Percentiles rank a stretch among this genome's conserved stretches.
phyloP scores from a whole-genome alignment of 2,888 invertebrate species.

The Calameuta idolon region DNA sequence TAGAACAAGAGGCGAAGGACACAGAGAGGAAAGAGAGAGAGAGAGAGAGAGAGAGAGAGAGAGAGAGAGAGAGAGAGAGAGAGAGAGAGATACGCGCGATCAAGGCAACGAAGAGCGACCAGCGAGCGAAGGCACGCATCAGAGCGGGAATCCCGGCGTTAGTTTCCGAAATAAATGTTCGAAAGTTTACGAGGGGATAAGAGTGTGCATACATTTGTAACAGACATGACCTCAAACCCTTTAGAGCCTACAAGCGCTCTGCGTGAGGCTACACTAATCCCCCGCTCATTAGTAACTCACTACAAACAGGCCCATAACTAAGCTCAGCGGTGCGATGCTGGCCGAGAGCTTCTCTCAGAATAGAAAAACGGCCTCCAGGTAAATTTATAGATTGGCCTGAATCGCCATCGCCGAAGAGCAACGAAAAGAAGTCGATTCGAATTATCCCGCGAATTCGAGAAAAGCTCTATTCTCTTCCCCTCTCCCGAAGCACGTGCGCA shows the following conservation, averaged over 20 bases:
- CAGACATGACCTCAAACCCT: slow-evolving; percentile 2
- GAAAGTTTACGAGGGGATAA: slow-evolving; percentile 11
- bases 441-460: too few relatives aligned
- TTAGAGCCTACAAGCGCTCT: slow-evolving; percentile 1
- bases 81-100: background rate
- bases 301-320: slow-evolving; percentile 47
- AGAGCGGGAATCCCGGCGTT: too few relatives aligned
- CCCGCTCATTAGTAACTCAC: slow-evolving; percentile 54
- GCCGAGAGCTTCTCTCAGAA: slow-evolving; percentile 17
- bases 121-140: too few relatives aligned
- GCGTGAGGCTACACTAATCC: slow-evolving; percentile 45
- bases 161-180: slow-evolving; percentile 9
- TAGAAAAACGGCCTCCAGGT: slow-evolving; percentile 14
- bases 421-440: too few relatives aligned
- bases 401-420: too few relatives aligned
- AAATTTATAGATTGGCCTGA: slow-evolving; percentile 14
- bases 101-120: too few relatives aligned
- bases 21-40: background rate
- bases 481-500: too few relatives aligned
- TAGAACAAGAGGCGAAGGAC: too few relatives aligned
- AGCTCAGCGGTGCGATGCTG: slow-evolving; percentile 18
- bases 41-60: background rate
- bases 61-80: slow-evolving; percentile 4
- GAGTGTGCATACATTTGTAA: slow-evolving; percentile 13
- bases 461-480: fast-evolving